These are phyloP conservation scores for Eulemur rubriventer DNA, from an alignment of 2,797 vertebrate genomes.

Conservation along the genomic window DNA sequence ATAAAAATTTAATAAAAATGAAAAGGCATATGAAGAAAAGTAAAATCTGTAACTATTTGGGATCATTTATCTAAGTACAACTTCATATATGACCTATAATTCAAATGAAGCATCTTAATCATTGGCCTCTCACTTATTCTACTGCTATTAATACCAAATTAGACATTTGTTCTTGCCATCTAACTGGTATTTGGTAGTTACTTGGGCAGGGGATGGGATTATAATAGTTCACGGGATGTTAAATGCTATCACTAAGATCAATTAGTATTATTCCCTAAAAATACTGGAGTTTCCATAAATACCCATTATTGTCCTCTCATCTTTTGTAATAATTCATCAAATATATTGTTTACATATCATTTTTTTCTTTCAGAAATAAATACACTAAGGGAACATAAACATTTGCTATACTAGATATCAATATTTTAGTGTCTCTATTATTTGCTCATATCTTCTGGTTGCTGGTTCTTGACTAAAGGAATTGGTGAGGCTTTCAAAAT, in stretches of 20 bases:
- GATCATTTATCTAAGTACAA: neutral
- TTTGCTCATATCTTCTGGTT: neutral
- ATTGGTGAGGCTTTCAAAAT: neutral
- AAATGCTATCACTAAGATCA: neutral
- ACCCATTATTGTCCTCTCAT: neutral
- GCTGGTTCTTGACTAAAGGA: neutral
- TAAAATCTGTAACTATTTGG: neutral
- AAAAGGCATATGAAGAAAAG: neutral
- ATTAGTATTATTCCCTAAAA: neutral
- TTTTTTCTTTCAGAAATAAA: conserved; percentile 34
- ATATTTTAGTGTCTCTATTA: neutral
- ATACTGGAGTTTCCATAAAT: neutral
- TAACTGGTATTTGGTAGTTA: neutral
- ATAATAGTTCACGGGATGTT: rapidly evolving
- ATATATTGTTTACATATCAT: neutral
- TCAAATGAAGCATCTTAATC: neutral
- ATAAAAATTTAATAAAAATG: conserved; percentile 49
- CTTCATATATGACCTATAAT: neutral
- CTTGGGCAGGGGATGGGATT: neutral
- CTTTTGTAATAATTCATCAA: neutral
- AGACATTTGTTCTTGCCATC: neutral
- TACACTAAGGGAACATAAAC: neutral
- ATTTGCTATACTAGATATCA: neutral
- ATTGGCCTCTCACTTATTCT: conserved; percentile 4
- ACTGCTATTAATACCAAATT: conserved; percentile 7